Evolutionary conservation across 2,888 invertebrate species (phyloP).

Genomic region (Ormyrus rosae): DNA sequence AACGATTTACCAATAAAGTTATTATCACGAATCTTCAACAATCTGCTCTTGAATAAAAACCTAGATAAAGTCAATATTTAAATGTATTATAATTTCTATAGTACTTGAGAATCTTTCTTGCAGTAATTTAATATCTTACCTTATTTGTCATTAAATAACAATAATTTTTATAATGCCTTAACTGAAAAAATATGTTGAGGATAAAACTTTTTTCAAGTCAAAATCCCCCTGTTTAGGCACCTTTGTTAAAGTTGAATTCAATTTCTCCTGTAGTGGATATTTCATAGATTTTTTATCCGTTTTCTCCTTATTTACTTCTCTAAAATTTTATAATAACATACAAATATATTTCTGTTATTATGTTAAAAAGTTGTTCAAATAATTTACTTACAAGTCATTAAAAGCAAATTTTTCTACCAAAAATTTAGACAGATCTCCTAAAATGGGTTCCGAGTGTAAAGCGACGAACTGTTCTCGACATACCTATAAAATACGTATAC

Average conservation of each 20-base stretch:
- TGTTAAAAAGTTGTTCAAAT: not conserved
- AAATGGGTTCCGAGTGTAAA: constrained; percentile 93
- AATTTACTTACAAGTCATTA: constrained; percentile 37
- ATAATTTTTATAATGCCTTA: constrained; percentile 68
- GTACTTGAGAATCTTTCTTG: no score
- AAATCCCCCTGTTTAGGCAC: constrained; percentile 88
- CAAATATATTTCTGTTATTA: not conserved
- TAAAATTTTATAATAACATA: constrained; percentile 66
- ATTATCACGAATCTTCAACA: no score
- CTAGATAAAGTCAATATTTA: no score
- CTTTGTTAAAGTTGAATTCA: constrained; percentile 80
- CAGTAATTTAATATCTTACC: no score
- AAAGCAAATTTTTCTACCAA: constrained; percentile 81
- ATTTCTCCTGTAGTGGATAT: not conserved
- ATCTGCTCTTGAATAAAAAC: no score
- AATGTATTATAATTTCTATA: no score
- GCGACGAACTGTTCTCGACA: constrained; percentile 99
- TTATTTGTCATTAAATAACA: no score
- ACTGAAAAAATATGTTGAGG: constrained; percentile 93
- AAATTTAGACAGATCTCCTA: constrained; percentile 89
- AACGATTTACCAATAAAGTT: not conserved
- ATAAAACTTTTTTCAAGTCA: constrained; percentile 84
- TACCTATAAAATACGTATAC: constrained; percentile 79
- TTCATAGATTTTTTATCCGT: constrained; percentile 58
- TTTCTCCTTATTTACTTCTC: constrained; percentile 74